Evolutionary conservation across 2,888 invertebrate species (phyloP), one percentile per base, ranked within the genome.

Genomic region (Polymixis flavicincta): DNA sequence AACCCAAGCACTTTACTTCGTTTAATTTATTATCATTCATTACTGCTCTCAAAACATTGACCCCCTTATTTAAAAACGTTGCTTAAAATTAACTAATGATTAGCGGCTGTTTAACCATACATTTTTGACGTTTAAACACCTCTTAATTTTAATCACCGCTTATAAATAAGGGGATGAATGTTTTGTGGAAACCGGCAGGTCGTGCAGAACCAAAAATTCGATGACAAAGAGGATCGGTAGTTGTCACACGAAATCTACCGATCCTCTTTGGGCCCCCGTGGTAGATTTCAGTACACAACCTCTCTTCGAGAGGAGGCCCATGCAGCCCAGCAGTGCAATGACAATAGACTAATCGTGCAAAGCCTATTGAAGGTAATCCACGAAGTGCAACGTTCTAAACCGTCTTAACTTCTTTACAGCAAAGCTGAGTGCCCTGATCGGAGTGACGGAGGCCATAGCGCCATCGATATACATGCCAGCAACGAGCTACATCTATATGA

Each of bases 371-470:
- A 60, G 22, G 22, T n/a, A 37, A 37, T n/a, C n/a, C 14, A 19
- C 1, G 37, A 17, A 28, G 19, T 55, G 19, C 1, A 19, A 17
- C 0, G 45, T 57, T 54, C 0, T 64, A 32, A 59, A 45, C 22
- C 9, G 28, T 69, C 5, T 2, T 28, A n/a, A 17, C 17, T 71
- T 74, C 61, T 60, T 85, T 80, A 52, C 93, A 96, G 96, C 96
- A 0, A 96, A 96, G 85, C 91, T 96, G 6, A 95, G 93, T 82
- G 97, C 97, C 1, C 89, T 97, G 32, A 96, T 97, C 67, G 97
- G 97, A 22, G 96, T 97, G 70, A 95, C 95, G 68, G 97, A 97
- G 86, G 97, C 97, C 0, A 89, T 97, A 68, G 97, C 97, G 0
- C 96, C 97, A 0, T 96, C 97, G 0, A 92, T 97, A 68, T 96